Evolutionary conservation across 2,888 invertebrate genomes (phyloP), one percentile per base, ranked within the genome.

Genomic region (Trachelus troglodyta): DNA sequence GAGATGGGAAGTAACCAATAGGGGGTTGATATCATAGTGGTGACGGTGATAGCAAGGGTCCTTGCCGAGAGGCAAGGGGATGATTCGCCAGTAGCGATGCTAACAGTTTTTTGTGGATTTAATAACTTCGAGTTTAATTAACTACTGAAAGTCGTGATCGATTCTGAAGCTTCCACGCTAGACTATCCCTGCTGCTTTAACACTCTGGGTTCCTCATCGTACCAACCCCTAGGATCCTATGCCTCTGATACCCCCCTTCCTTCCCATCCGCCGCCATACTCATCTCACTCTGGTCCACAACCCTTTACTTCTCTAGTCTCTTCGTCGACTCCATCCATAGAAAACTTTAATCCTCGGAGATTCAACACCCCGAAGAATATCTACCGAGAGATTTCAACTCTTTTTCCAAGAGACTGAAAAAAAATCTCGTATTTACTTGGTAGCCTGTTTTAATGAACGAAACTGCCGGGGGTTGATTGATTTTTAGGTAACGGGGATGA

Each of bases 41-140:
- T 15, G 40, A 15, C 4, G 40, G 23, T 56, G 56, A 56, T 9
- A 56, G 56, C 0, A 15, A 56, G 23, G 56, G 56, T 37, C 37
- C 6, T 56, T 15, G 23, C 9, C 56, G 23, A 23, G 56, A 56
- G 56, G 6, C 56, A 56, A 9, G 79, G 77, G 81, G 81, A 81
- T 78, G 78, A 82, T 81, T 73, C 76, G 69, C 69, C 79, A 69
- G 74, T 69, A 77, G 76, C 83, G 85, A 85, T 85, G 82, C 79
- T 85, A 80, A 79, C 81, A 82, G 84, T 87, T 88, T 71, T 87
- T 89, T 86, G 85, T 86, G 86, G 86, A 90, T 89, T 90, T 90
- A 89, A 90, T 89, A 90, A 90, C 87, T 87, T 83, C 81, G 84
- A 89, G 87, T 89, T 90, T 90, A 90, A 90, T 90, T 90, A 90